Evolutionary conservation across 2,797 vertebrate genomes (phyloP), one percentile per base, ranked within the genome.

Genomic region (Kryptolebias ocellatus): DNA sequence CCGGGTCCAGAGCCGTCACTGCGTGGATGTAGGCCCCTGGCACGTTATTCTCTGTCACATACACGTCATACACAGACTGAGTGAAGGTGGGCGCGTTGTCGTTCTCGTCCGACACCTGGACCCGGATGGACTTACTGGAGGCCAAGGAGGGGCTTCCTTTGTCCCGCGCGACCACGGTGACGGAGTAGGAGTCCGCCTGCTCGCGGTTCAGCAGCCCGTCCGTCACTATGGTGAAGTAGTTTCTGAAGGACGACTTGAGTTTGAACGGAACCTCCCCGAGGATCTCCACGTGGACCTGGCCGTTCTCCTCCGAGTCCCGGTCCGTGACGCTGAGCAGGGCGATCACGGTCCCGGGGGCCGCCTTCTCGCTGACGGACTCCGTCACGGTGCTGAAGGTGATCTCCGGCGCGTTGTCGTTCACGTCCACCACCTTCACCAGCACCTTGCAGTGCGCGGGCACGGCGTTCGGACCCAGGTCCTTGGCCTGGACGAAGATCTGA

Each of bases 361-460:
- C 97, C 44, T 93, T 95, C 79, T 99, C 98, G 78, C 95, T 97
- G 86, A 99, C 96, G 0, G 96, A 95, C 85, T 98, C 96, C 51
- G 96, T 97, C 28, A 98, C 96, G 0, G 98, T 98, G 90, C 97
- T 98, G 92, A 99, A 98, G 75, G 94, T 96, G 89, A 99, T 97
- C 87, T 98, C 97, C 0, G 98, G 98, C 0, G 97, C 94, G 81
- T 99, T 98, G 90, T 99, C 98, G 70, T 99, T 99, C 16, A 94
- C 83, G 79, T 98, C 97, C 53, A 92, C 91, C 54, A 98, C 94
- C 74, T 95, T 93, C 17, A 99, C 95, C 7, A 99, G 90, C 80
- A 99, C 97, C 84, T 99, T 98, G 83, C 97, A 98, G 89, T 99
- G 98, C 7, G 97, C 96, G 1, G 97, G 95, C 72, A 99, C 96